Base-by-base conservation (phyloP, 2,113 vertebrate genomes). In the Mesembrinibis cayennensis region DNA sequence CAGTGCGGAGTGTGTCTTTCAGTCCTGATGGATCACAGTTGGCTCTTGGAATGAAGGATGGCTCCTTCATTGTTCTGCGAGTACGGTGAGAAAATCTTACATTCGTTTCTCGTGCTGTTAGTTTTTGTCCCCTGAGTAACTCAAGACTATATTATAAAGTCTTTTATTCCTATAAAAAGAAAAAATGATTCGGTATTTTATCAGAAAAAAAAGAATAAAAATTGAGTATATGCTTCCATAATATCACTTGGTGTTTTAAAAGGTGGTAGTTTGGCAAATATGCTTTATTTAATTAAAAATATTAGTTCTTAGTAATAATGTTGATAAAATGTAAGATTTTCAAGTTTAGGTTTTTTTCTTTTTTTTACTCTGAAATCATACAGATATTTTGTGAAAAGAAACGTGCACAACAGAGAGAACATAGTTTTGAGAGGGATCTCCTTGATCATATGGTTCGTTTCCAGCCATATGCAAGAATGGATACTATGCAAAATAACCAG, bases 41-140 rank as follows among this genome's bases (percentile, higher is more conserved):
- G 7, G 99, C 99, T 10, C 97, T 99, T 34, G 99, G 99, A 25
- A 99, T 99, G 99, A 99, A 99, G 97, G 99, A 99, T 7, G 99
- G 99, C 42, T 99, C 99, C 50, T 99, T 99, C 97, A 99, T 99
- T 22, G 99, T 99, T 53, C 98, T 99, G n/a, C 98, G 99, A 66
- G 99, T 99, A 93, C 99, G 99, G 99, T 98, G 36, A 70, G 62
- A 42, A 90, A 67, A 25, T n/a, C 27, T 53, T 42, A 15, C 2
- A 1, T 30, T 49, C 17, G 13, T 66, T 85, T 72, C 52, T 72
- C 36, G 44, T 1, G 1, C n/a, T 23, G 40, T 13, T 29, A 30
- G 2, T 25, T 23, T 83, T 73, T 73, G 29, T 3, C 14, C 20
- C 22, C 5, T 7, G 14, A 50, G 65, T 42, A 76, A 58, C 27